phyloP scores from a whole-genome alignment of 1,140 invertebrate species.

The Orius insidiosus region DNA sequence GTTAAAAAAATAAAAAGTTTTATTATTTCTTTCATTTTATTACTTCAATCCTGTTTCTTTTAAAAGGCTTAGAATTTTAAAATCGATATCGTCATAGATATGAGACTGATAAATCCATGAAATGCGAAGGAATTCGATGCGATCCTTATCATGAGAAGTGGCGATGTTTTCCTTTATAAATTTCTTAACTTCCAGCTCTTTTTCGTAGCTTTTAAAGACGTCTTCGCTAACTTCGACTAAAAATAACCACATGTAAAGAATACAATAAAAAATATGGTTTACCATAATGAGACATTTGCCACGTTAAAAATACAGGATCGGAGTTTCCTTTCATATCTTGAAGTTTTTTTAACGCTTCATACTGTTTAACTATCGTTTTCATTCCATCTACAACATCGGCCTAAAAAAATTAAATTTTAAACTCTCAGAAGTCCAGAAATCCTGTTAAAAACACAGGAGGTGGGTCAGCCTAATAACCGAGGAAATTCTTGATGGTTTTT shows the following conservation, averaged over 20 bases:
- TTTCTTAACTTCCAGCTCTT: neutral
- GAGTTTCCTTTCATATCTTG: neutral
- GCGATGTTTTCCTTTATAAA: neutral
- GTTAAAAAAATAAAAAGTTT: neutral
- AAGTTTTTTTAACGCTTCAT: neutral
- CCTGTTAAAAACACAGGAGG: neutral
- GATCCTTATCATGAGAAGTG: no score
- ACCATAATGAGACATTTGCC: slow-evolving; percentile 1
- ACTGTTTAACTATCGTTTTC: neutral
- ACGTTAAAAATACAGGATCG: neutral
- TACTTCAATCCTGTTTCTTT: neutral
- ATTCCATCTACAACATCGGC: neutral
- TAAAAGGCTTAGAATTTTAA: neutral
- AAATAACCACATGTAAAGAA: neutral
- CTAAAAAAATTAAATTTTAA: neutral
- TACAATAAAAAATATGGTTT: neutral
- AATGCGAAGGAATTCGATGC: neutral
- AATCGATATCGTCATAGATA: neutral
- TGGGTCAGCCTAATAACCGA: no score
- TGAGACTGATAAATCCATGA: neutral
- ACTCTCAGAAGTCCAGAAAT: neutral
- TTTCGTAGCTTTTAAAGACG: neutral
- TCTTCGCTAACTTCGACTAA: neutral
- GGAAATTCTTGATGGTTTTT: no score
- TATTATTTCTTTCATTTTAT: neutral